These are phyloP conservation scores for Macroglossus sobrinus DNA, from an alignment of 2,113 vertebrate genomes.

Conservation along the genomic window DNA sequence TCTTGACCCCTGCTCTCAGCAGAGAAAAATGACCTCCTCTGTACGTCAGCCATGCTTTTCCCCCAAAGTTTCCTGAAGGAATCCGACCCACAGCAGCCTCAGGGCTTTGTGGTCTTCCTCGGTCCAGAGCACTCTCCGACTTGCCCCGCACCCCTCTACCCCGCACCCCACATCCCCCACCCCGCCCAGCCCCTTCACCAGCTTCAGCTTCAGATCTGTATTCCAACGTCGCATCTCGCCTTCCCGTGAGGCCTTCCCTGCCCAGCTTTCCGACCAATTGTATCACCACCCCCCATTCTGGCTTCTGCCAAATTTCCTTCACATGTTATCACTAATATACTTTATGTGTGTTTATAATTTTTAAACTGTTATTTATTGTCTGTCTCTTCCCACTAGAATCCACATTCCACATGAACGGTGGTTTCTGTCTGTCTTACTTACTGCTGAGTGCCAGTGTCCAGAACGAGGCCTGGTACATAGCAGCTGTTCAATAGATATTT, in stretches of 20 bases:
- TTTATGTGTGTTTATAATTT: background rate
- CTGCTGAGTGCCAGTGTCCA: background rate
- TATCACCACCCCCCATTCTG: no score
- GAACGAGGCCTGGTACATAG: background rate
- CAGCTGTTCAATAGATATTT: background rate
- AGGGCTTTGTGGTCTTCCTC: background rate
- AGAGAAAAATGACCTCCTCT: background rate
- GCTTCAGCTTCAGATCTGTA: background rate
- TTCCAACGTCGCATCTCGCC: background rate
- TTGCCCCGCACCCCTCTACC: background rate
- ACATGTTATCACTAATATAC: background rate
- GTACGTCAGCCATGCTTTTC: background rate
- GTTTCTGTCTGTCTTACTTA: background rate
- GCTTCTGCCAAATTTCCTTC: background rate
- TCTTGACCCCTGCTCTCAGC: background rate
- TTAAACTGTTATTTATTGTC: background rate
- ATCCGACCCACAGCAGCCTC: background rate
- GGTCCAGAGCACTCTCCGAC: background rate
- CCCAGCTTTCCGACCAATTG: no score
- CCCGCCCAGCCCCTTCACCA: background rate
- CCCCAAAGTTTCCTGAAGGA: background rate
- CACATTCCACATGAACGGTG: background rate
- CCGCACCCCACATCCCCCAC: no score
- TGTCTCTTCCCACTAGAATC: background rate
- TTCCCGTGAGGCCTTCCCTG: background rate